Conservation (phyloP, 2,888 invertebrate species). For the Baronia brevicornis region DNA sequence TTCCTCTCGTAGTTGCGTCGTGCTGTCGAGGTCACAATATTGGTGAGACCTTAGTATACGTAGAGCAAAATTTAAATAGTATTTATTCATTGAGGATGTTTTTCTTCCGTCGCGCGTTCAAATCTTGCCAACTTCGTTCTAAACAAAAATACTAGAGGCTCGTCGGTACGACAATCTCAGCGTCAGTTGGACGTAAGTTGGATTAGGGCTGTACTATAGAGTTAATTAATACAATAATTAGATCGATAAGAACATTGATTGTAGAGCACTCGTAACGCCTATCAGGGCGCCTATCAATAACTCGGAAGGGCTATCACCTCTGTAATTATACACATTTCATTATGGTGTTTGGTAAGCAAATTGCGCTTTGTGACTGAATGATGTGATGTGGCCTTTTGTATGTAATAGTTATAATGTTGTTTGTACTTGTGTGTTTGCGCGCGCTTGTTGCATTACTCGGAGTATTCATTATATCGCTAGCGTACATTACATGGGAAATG, state of each 20-base stretch:
- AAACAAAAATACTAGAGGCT: slow-evolving; percentile 42
- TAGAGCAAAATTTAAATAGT: slow-evolving; percentile 29
- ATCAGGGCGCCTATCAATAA: too few relatives aligned
- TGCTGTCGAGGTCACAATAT: slow-evolving; percentile 57
- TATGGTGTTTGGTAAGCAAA: slow-evolving; percentile 41
- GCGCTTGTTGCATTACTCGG: slow-evolving; percentile 65
- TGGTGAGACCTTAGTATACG: slow-evolving; percentile 35
- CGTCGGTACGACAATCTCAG: slow-evolving; percentile 43
- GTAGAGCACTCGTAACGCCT: slow-evolving; percentile 34
- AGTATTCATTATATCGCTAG: slow-evolving; percentile 47
- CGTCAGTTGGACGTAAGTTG: slow-evolving; percentile 43
- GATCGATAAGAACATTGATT: slow-evolving; percentile 40
- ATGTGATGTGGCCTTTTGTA: slow-evolving; percentile 75
- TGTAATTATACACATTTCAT: slow-evolving; percentile 53
- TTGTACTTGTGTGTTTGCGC: slow-evolving; percentile 54
- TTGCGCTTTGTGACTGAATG: slow-evolving; percentile 74
- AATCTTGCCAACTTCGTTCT: slow-evolving; percentile 51
- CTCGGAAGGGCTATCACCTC: slow-evolving; percentile 31
- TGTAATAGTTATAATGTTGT: slow-evolving; percentile 55
- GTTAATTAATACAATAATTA: slow-evolving; percentile 55
- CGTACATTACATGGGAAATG: slow-evolving; percentile 47
- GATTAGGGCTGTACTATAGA: slow-evolving; percentile 50
- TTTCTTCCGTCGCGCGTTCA: slow-evolving; percentile 43
- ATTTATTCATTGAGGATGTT: slow-evolving; percentile 37
- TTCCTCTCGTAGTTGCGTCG: slow-evolving; percentile 69